phyloP scores from a whole-genome alignment of 2,888 invertebrate genomes.

The Drosophila testacea region DNA sequence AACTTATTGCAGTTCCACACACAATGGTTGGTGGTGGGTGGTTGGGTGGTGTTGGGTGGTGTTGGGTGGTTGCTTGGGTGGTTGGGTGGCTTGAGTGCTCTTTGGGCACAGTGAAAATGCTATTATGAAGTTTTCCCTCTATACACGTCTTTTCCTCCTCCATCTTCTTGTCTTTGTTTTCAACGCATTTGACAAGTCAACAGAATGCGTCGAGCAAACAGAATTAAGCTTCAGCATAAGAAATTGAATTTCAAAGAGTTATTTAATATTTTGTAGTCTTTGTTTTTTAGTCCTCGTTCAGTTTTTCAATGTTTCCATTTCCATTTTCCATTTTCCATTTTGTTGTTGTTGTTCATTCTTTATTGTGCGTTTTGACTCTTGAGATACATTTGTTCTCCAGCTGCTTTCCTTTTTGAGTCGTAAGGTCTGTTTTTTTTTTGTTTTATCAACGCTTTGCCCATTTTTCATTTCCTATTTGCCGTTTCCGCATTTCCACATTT shows the following conservation, averaged over 20 bases:
- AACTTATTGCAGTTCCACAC: slow-evolving; percentile 20
- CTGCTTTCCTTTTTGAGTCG: slow-evolving; percentile 2
- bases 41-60: slow-evolving; percentile 1
- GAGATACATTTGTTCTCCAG: slow-evolving; percentile 1
- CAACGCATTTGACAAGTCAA: slow-evolving; percentile 41
- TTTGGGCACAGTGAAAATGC: slow-evolving; percentile 36
- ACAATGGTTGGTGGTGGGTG: slow-evolving; percentile 24
- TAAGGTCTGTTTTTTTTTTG: slow-evolving; percentile 39
- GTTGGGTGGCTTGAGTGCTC: not conserved
- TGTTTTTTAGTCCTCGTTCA: not conserved
- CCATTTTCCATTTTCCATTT: too few species aligned
- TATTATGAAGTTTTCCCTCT: slow-evolving; percentile 48
- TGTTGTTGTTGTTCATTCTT: slow-evolving; percentile 8
- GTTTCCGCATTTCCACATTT: slow-evolving; percentile 27
- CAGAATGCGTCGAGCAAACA: slow-evolving; percentile 52
- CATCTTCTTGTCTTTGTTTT: slow-evolving; percentile 4
- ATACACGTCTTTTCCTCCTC: not conserved
- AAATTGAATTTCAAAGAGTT: slow-evolving; percentile 79
- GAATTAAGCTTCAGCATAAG: slow-evolving; percentile 66
- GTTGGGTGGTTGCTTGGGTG: slow-evolving; percentile 4
- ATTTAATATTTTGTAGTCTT: slow-evolving; percentile 34
- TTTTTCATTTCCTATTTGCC: slow-evolving; percentile 32
- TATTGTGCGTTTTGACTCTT: slow-evolving; percentile 11
- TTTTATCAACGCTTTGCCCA: slow-evolving; percentile 19
- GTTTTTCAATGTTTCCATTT: too few species aligned